Conservation (phyloP, 2,888 invertebrate species). For the Teinopalpus imperialis region DNA sequence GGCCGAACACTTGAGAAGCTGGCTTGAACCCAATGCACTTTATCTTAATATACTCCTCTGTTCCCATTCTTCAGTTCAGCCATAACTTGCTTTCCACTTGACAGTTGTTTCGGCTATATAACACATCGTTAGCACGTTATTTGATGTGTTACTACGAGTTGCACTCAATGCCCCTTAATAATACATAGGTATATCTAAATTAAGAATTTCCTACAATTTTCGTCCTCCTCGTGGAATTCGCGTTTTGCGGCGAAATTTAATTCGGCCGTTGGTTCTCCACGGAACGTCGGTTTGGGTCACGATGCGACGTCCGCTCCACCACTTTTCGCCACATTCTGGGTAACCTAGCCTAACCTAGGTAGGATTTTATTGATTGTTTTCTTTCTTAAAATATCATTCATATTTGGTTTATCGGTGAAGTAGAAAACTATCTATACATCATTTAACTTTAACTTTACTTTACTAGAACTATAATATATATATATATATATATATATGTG, state of each 20-base stretch:
- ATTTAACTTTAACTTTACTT: no score
- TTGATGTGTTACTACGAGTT: conserved; percentile 39
- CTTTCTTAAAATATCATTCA: no score
- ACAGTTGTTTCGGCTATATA: conserved; percentile 58
- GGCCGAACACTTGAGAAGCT: conserved; percentile 71
- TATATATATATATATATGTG: no score
- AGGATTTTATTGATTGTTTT: conserved; percentile 13
- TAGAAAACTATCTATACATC: no score
- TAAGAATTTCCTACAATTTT: conserved; percentile 48
- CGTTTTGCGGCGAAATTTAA: conserved; percentile 67
- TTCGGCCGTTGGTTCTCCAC: conserved; percentile 62
- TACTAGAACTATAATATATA: no score
- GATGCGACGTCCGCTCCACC: conserved; percentile 52
- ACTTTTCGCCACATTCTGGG: conserved; percentile 60
- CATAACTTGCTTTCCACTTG: conserved; percentile 64
- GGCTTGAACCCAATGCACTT: conserved; percentile 71
- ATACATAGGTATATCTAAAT: conserved; percentile 50
- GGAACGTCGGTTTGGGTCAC: conserved; percentile 65
- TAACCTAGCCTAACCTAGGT: no score
- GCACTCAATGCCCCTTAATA: conserved; percentile 41
- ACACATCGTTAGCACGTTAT: conserved; percentile 48
- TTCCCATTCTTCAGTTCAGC: conserved; percentile 57
- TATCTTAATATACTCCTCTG: conserved; percentile 75
- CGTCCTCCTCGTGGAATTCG: conserved; percentile 49
- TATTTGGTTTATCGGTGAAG: no score